Evolutionary conservation across 2,113 vertebrate species (phyloP), one percentile per base, ranked within the genome.

Genomic region (Cardinalis cardinalis): DNA sequence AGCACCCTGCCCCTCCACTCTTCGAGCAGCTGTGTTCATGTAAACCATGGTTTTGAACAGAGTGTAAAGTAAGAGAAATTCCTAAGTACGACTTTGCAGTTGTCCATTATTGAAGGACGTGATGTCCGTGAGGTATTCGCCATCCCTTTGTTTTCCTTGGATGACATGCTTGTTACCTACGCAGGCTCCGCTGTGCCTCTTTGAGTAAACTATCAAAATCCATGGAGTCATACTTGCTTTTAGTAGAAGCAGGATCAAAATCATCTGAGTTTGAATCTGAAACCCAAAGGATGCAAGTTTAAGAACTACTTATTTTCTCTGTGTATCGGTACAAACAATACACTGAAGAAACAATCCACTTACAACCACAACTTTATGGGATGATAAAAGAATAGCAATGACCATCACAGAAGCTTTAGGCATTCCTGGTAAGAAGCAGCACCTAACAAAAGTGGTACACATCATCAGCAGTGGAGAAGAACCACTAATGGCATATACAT

Each of bases 141-240:
- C 95, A 96, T 96, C 95, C 96, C 96, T 97, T 96, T 64, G 32
- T 88, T 97, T 96, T 96, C 96, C 96, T 95, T 51, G 81, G 96
- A 71, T 95, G 90, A 84, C 89, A 96, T 89, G 89, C 98, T 97
- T 96, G 98, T 99, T 99, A 99, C 99, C 99, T 99, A 96, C 98
- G 98, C 97, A 99, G 98, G 97, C 99, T 99, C 96, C 98, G 97
- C 97, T 99, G 99, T 88, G 99, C 99, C 98, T 99, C 99, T 96
- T 97, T 98, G 92, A 99, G 98, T 98, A 99, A 99, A 98, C 98
- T 99, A 98, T 99, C 99, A 89, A 99, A 99, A 98, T 99, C 99
- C 98, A 99, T 98, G 96, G 98, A 99, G 98, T 99, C 99, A 92
- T 99, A 99, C 97, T 99, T 99, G 99, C 99, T 99, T 98, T 99